Evolutionary conservation across 2,797 vertebrate species (phyloP).

Genomic region (Somateria mollissima): DNA sequence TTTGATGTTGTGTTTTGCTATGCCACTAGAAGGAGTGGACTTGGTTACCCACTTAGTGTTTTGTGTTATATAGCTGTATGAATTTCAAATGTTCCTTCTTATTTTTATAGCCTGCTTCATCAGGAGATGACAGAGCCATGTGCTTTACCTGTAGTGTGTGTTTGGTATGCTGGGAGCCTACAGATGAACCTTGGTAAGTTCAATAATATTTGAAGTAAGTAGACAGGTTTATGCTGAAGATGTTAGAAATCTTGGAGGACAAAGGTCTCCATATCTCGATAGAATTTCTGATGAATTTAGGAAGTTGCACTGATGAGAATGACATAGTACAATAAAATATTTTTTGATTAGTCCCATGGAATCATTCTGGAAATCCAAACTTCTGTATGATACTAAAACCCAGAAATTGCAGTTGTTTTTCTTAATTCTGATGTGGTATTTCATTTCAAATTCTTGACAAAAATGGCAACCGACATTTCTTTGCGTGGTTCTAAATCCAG

Average conservation of each 20-base stretch:
- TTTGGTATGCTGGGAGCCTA: slow-evolving; percentile 99
- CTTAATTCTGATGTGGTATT: not conserved
- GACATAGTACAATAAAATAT: no score
- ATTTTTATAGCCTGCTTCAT: slow-evolving; percentile 90
- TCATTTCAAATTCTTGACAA: not conserved
- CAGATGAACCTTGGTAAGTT: slow-evolving; percentile 96
- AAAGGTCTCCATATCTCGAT: accelerated
- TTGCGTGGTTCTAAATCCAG: not conserved
- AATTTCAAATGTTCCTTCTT: not conserved
- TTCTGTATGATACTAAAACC: not conserved
- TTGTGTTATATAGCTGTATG: not conserved
- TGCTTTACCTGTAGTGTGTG: slow-evolving; percentile 99
- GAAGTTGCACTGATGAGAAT: not conserved
- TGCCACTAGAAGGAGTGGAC: not conserved
- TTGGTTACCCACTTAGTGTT: not conserved
- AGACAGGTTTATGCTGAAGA: not conserved
- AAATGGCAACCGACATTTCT: not conserved
- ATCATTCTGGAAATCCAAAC: not conserved
- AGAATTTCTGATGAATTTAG: not conserved
- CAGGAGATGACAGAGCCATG: slow-evolving; percentile 98
- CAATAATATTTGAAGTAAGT: not conserved
- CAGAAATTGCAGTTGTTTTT: not conserved
- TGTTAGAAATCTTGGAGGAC: not conserved
- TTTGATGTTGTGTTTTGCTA: not conserved
- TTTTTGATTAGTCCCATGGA: no score